Conservation (phyloP, 2,888 invertebrate species). For the Trichogramma dendrolimi region DNA sequence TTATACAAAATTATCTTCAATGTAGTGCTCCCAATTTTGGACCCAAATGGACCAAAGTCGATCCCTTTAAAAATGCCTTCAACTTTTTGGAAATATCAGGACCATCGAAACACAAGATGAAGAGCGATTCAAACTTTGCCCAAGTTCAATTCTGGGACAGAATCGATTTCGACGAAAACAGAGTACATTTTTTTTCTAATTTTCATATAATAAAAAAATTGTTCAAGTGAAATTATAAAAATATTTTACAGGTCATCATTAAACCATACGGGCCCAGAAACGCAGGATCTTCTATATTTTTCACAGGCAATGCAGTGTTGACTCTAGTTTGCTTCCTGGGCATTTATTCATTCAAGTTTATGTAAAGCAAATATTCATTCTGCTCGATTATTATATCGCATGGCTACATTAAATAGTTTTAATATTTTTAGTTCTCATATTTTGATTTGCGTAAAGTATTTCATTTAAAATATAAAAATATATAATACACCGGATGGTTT, state of each 20-base stretch:
- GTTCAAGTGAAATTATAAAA: constrained; percentile 24
- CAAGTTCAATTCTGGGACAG: constrained; percentile 60
- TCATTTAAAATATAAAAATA: no score
- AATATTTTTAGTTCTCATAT: no score
- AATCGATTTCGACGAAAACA: constrained; percentile 59
- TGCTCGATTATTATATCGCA: no score
- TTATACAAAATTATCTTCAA: constrained; percentile 9
- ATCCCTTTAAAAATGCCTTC: constrained; percentile 51
- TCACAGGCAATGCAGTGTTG: not conserved
- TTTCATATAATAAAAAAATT: constrained; percentile 6
- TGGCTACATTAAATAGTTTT: no score
- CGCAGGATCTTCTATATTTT: not conserved
- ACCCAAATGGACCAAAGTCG: constrained; percentile 54
- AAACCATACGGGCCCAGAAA: not conserved
- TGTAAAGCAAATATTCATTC: not conserved
- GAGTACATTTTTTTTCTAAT: constrained; percentile 47
- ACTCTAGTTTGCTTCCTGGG: not conserved
- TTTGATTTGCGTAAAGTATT: no score
- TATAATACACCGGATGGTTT: no score
- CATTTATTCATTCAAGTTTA: not conserved
- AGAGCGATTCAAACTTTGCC: constrained; percentile 52
- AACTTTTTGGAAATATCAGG: constrained; percentile 56
- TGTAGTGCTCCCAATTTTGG: constrained; percentile 52
- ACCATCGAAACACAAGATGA: constrained; percentile 51
- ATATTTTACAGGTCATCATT: not conserved